A percentile compares a stretch with the other conserved stretches of the same genome.
phyloP scores from a whole-genome alignment of 2,888 invertebrate species.

The Spatulosminthurus flaviceps region DNA sequence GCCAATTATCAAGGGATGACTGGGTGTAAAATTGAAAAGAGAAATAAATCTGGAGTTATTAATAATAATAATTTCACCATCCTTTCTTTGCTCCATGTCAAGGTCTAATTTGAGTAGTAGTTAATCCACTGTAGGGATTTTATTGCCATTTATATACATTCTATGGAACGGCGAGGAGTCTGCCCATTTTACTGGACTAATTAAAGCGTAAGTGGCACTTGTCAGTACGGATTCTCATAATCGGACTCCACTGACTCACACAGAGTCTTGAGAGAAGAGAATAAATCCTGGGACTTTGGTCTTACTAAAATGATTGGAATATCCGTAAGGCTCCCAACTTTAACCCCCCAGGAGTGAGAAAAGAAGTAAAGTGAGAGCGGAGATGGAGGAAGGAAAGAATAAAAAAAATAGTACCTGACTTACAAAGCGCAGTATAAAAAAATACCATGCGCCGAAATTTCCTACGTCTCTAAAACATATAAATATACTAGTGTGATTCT shows the following conservation, averaged over 20 bases:
- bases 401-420: not conserved
- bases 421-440: not conserved
- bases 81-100: not conserved
- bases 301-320: too few relatives aligned
- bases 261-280: not conserved
- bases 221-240: not conserved
- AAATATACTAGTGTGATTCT: not conserved
- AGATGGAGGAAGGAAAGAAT: slow-evolving; percentile 2
- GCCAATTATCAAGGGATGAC: not conserved
- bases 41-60: not conserved
- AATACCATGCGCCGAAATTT: slow-evolving; percentile 36
- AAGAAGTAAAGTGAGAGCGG: not conserved
- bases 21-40: not conserved
- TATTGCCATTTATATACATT: not conserved
- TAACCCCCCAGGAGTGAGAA: not conserved
- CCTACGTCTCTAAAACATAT: not conserved
- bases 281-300: too few relatives aligned
- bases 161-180: too few relatives aligned
- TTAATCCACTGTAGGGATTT: slow-evolving; percentile 18
- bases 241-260: too few relatives aligned
- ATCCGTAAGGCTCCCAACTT: too few relatives aligned
- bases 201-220: slow-evolving; percentile 26
- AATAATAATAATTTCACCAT: slow-evolving; percentile 1
- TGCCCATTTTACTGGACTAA: slow-evolving; percentile 9
- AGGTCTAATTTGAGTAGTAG: not conserved